Evolutionary conservation across 2,888 invertebrate species (phyloP).

Genomic region (Callimorpha dominula): DNA sequence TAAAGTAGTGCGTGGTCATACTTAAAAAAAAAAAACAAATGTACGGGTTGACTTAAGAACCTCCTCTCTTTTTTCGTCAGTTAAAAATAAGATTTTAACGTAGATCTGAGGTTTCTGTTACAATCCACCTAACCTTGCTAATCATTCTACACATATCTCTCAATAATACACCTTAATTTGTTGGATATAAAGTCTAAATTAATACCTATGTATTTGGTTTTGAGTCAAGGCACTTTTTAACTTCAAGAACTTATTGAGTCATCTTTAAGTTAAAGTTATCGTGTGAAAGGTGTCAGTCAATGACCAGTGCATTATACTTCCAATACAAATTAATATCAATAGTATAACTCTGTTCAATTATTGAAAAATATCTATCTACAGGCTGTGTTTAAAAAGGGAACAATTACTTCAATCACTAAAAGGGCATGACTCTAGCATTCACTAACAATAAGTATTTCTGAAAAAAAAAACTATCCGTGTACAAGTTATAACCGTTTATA

Average conservation of each 20-base stretch:
- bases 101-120: background rate
- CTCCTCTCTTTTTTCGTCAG: too few species aligned
- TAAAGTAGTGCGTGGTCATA: too few species aligned
- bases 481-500: too few species aligned
- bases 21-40: too few species aligned
- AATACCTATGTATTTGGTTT: background rate
- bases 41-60: too few species aligned
- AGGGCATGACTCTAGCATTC: too few species aligned
- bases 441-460: too few species aligned
- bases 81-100: background rate
- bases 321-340: background rate
- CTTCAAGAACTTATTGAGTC: constrained; percentile 9
- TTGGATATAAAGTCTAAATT: background rate
- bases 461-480: too few species aligned
- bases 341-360: background rate
- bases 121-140: background rate
- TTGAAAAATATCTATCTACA: too few species aligned
- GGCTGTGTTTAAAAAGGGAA: too few species aligned
- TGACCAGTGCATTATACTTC: background rate
- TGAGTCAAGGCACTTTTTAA: background rate
- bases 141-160: background rate
- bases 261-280: background rate
- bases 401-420: too few species aligned
- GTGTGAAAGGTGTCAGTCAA: constrained; percentile 8
- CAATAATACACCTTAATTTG: background rate